Evolutionary conservation across 2,888 invertebrate genomes (phyloP), one percentile per base, ranked within the genome.

Genomic region (Vanessa cardui): DNA sequence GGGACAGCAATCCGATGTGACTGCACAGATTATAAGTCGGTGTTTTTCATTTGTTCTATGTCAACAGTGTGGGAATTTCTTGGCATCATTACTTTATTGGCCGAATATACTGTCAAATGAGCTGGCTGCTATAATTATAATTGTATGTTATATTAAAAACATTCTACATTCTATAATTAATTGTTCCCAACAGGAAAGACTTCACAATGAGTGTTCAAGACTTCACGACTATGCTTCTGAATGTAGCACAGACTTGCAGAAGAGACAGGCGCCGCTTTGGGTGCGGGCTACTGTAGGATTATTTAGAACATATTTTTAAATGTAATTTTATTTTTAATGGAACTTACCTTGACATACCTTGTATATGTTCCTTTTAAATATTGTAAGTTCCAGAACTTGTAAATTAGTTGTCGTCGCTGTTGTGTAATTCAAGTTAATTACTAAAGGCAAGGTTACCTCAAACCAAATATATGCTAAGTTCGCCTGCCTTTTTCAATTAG

Each of bases 181-280:
- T 56, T 45, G 31, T 26, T 47, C 21, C 65, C 77, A 78, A 9
- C 79, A 92, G 92, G 74, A 76, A 45, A 93, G 94, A 39, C 90
- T 99, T 6, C 95, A 96, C 76, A 85, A 94, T 47, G 99, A 99
- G 84, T 96, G 96, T 78, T 91, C 94, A 59, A 88, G 93, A 49
- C 92, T 99, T 21, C 98, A 96, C 82, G 85, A 94, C 31, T 86
- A 93, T 66, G 94, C 95, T 0, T 84, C 92, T 5, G 94, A 94
- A 33, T 95, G 96, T 33, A 94, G 95, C 62, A 84, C 93, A 2
- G 94, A 96, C 72, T 93, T 98, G 74, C 93, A 94, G 6, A 94
- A 94, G 65, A 92, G 98, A 72, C 89, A 92, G 49, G 94, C 97
- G 6, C 97, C 98, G 0, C 86, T 95, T 9, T 98, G 98, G 98